Conservation (phyloP, 2,113 vertebrate species). For the Proterorhinus semilunaris region DNA sequence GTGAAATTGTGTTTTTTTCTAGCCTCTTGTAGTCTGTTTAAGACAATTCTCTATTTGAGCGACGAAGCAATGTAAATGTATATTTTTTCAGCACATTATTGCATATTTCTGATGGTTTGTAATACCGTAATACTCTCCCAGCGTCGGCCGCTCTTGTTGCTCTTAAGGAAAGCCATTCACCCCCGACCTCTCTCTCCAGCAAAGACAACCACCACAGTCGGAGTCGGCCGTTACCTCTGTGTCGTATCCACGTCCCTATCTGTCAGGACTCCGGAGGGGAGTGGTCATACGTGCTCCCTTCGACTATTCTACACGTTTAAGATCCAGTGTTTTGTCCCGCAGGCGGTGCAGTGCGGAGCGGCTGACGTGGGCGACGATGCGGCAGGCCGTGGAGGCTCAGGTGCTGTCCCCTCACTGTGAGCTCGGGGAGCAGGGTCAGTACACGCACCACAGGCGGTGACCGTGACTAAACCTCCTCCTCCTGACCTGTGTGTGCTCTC, state of each 20-base stretch:
- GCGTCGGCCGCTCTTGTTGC: constrained; percentile 11
- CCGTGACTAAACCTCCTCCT: not conserved
- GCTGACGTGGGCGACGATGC: constrained; percentile 49
- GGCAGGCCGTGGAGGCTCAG: constrained; percentile 68
- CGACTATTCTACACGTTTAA: too few species aligned
- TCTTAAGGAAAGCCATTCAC: constrained; percentile 42
- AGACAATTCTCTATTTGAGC: too few species aligned
- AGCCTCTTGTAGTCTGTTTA: too few species aligned
- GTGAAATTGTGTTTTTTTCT: too few species aligned
- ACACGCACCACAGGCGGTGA: not conserved
- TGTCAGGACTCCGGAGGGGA: not conserved
- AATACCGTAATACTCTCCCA: not conserved
- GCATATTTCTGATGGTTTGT: too few species aligned
- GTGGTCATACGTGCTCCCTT: not conserved
- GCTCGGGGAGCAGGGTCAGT: constrained; percentile 68
- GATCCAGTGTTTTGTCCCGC: not conserved
- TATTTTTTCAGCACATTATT: too few species aligned
- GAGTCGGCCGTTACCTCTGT: too few species aligned
- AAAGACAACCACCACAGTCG: not conserved
- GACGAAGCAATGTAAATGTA: too few species aligned
- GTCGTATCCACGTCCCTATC: too few species aligned
- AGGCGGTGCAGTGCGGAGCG: constrained; percentile 24
- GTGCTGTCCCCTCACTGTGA: constrained; percentile 57
- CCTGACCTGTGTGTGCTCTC: not conserved
- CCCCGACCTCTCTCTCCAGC: constrained; percentile 36